A percentile compares a stretch with the other conserved stretches of the same genome.
These are phyloP conservation scores for Acropora tenuis DNA, from an alignment of 64 coral and sea anemone species.

Conservation along the genomic window DNA sequence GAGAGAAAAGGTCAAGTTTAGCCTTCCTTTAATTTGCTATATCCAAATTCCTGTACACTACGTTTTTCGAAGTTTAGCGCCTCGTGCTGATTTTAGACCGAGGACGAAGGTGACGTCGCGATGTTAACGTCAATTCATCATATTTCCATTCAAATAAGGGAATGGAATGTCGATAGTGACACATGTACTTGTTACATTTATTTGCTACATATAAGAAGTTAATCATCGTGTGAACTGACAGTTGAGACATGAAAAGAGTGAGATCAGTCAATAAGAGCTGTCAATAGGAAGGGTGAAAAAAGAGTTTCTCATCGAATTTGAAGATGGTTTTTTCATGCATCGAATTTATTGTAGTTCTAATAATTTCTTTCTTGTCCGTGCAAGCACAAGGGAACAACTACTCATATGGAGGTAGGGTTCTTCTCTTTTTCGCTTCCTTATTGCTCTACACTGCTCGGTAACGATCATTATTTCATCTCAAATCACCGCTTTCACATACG, in stretches of 20 bases:
- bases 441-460: neutral
- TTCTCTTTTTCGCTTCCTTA: neutral
- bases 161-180: neutral
- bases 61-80: neutral
- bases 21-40: neutral
- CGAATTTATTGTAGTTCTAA: neutral
- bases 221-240: neutral
- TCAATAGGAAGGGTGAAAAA: no score
- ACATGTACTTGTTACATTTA: neutral
- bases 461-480: neutral
- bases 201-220: neutral
- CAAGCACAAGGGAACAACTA: neutral
- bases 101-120: constrained; percentile 11
- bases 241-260: neutral
- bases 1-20: neutral
- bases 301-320: neutral
- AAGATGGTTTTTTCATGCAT: neutral
- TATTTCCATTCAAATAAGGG: constrained; percentile 7
- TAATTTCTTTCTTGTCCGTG: neutral
- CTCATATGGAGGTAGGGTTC: constrained; percentile 15
- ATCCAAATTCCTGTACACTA: neutral
- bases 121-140: constrained; percentile 17
- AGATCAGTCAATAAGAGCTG: neutral
- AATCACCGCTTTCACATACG: neutral
- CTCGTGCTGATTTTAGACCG: neutral